These are phyloP conservation scores for Sebastes miniatus DNA, from an alignment of 2,797 vertebrate genomes.

Conservation along the genomic window DNA sequence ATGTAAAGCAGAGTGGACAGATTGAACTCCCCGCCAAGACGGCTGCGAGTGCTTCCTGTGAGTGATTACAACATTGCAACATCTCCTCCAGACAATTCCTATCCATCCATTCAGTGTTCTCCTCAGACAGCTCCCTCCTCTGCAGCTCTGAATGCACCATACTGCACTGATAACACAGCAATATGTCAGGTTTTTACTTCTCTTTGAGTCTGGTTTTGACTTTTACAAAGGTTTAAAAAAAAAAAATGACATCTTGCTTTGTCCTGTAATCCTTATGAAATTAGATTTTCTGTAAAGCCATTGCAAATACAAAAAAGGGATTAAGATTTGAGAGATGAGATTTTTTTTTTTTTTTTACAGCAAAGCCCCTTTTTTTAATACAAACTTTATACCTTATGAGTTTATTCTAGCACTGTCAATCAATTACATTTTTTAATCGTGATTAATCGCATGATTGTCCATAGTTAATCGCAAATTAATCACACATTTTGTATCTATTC, in stretches of 20 bases:
- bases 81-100: background rate
- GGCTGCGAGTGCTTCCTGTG: background rate
- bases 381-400: background rate
- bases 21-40: background rate
- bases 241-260: background rate
- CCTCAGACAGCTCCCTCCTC: background rate
- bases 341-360: background rate
- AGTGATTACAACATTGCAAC: background rate
- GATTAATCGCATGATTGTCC: too few relatives aligned
- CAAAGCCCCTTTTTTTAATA: background rate
- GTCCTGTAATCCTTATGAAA: background rate
- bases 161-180: background rate
- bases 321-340: background rate
- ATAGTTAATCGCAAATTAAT: too few relatives aligned
- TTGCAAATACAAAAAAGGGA: background rate
- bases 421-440: too few relatives aligned
- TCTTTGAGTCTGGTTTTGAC: background rate
- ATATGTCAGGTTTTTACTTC: background rate
- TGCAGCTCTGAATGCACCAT: background rate
- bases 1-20: conserved; percentile 22
- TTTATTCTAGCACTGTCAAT: too few relatives aligned
- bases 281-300: background rate
- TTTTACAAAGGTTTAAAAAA: background rate
- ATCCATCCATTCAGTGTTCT: background rate
- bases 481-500: too few relatives aligned